Evolutionary conservation across 2,113 vertebrate genomes (phyloP).

Genomic region (Microcebus lehilahytsara): DNA sequence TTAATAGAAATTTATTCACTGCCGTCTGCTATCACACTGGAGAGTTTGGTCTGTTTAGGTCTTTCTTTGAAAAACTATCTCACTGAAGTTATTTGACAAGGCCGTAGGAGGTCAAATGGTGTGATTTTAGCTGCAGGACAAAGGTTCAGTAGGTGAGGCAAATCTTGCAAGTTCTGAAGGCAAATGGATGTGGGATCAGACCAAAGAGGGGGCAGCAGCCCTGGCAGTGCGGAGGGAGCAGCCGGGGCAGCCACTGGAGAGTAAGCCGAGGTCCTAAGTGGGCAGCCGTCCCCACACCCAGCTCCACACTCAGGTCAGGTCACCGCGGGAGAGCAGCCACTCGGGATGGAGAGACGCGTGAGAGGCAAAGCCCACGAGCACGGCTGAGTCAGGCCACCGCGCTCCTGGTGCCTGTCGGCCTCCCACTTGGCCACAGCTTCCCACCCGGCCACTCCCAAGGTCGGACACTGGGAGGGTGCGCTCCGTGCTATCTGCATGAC

Average conservation of each 20-base stretch:
- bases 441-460: background rate
- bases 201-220: background rate
- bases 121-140: background rate
- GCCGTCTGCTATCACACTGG: background rate
- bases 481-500: rapidly evolving
- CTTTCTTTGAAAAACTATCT: background rate
- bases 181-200: background rate
- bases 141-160: background rate
- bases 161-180: background rate
- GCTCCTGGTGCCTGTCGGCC: background rate
- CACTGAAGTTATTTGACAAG: background rate
- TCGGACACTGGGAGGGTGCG: rapidly evolving
- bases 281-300: background rate
- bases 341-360: background rate
- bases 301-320: background rate
- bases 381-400: background rate
- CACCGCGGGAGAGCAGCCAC: rapidly evolving
- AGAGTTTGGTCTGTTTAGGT: background rate
- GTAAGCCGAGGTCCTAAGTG: background rate
- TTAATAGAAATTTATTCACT: background rate
- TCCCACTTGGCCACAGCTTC: background rate
- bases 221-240: rapidly evolving
- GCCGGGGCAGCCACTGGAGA: too few relatives aligned
- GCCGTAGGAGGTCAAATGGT: background rate
- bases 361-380: background rate